Evolutionary conservation across 2,888 invertebrate genomes (phyloP).

Genomic region (Nemapogon koenigi): DNA sequence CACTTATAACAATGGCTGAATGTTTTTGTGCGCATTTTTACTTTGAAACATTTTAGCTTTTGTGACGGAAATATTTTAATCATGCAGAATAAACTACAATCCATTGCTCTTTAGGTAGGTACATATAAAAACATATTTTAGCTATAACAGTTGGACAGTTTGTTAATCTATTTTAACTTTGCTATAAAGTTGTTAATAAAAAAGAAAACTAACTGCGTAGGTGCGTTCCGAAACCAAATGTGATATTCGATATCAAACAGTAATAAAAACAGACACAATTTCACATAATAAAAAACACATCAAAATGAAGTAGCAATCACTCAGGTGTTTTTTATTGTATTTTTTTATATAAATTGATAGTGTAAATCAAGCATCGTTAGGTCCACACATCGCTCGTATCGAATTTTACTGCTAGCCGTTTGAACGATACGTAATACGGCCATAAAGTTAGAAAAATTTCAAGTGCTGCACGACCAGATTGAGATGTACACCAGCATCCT

Average conservation of each 20-base stretch:
- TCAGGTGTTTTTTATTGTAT: conserved; percentile 48
- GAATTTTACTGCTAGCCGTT: conserved; percentile 43
- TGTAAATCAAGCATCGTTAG: conserved; percentile 57
- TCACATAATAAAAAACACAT: conserved; percentile 28
- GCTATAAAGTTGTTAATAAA: neutral
- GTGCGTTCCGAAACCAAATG: neutral
- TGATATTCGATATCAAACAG: too few relatives aligned
- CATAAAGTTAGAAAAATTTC: conserved; percentile 57
- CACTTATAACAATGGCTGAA: too few relatives aligned
- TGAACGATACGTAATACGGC: conserved; percentile 40
- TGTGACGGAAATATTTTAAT: too few relatives aligned
- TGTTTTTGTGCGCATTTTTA: too few relatives aligned
- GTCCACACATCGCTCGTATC: conserved; percentile 43
- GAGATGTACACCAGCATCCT: conserved; percentile 22
- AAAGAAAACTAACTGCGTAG: neutral
- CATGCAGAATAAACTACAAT: too few relatives aligned
- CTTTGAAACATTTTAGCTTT: too few relatives aligned
- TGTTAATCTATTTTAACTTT: neutral
- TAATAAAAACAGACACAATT: too few relatives aligned
- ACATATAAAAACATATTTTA: too few relatives aligned
- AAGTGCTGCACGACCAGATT: conserved; percentile 30
- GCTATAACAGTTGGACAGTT: neutral
- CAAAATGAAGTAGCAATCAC: conserved; percentile 30
- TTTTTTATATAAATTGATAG: conserved; percentile 41
- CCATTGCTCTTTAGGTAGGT: too few relatives aligned